Evolutionary conservation across 2,113 vertebrate genomes (phyloP).

Genomic region (Prochilodus magdalenae): DNA sequence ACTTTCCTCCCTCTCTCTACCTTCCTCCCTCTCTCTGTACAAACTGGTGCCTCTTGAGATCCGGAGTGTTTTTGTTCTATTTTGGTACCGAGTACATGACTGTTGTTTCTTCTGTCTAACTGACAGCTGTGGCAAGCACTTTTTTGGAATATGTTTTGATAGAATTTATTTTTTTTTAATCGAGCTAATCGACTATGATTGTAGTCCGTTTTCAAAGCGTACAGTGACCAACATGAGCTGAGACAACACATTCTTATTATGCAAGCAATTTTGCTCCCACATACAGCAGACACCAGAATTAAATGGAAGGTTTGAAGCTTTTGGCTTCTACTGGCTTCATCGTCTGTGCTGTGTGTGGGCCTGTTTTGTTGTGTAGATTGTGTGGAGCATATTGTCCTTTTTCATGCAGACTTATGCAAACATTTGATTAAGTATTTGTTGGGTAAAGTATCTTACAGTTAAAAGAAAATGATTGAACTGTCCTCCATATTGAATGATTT

Average conservation of each 20-base stretch:
- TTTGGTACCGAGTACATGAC: slow-evolving; percentile 7
- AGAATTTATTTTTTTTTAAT: background rate
- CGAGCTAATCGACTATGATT: background rate
- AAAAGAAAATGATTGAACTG: background rate
- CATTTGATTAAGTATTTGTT: background rate
- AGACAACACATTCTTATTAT: too few species aligned
- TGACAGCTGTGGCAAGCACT: background rate
- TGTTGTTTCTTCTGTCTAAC: slow-evolving; percentile 11
- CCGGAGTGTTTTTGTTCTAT: background rate
- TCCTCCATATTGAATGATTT: too few species aligned
- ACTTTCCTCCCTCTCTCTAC: background rate
- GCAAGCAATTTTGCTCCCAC: background rate
- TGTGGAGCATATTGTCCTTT: background rate
- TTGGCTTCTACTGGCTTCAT: background rate
- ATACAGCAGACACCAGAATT: background rate
- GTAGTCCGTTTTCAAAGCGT: background rate
- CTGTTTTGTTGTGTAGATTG: background rate
- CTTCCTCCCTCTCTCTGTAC: background rate
- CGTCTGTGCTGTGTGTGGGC: background rate
- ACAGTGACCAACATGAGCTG: background rate
- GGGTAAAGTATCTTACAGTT: background rate
- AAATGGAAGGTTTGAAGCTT: background rate
- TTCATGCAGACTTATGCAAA: background rate
- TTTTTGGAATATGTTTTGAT: background rate
- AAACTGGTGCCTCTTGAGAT: slow-evolving; percentile 2